A percentile compares a stretch with the other conserved stretches of the same genome.
Conservation (phyloP, 2,888 invertebrate species). For the Idaea biselata region DNA sequence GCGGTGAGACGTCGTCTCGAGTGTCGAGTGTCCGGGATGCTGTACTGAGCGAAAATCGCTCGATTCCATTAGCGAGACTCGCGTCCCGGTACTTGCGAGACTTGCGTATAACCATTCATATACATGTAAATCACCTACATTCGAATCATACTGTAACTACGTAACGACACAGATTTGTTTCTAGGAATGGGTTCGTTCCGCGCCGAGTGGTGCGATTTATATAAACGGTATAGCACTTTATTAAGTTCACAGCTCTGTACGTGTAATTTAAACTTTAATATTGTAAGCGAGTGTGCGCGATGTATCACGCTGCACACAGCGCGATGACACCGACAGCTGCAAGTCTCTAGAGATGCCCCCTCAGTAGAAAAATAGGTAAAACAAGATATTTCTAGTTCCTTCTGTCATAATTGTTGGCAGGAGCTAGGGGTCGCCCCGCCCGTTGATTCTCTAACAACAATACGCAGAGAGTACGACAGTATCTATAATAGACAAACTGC, state of each 20-base stretch:
- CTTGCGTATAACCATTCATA: not conserved
- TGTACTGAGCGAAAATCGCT: not conserved
- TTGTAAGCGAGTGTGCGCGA: not conserved
- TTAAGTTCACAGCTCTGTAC: not conserved
- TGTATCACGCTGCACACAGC: not conserved
- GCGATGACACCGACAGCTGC: not conserved
- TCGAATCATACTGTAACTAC: not conserved
- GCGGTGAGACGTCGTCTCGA: not conserved
- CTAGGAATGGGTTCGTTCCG: not conserved
- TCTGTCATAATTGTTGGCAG: too few species aligned
- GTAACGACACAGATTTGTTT: not conserved
- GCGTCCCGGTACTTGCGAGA: not conserved
- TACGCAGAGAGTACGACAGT: too few species aligned
- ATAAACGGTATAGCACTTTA: not conserved
- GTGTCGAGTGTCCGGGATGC: not conserved
- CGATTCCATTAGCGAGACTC: not conserved
- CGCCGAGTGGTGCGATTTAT: conserved; percentile 3
- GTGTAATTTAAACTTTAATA: conserved; percentile 5
- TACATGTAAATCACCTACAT: not conserved
- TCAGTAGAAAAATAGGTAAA: too few species aligned
- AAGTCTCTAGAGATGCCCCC: too few species aligned
- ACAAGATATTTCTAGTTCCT: too few species aligned
- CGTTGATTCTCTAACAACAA: too few species aligned
- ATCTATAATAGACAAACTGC: too few species aligned
- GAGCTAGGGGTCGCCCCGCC: too few species aligned